Conservation (phyloP, 2,888 invertebrate species). For the Prenolepis imparis region DNA sequence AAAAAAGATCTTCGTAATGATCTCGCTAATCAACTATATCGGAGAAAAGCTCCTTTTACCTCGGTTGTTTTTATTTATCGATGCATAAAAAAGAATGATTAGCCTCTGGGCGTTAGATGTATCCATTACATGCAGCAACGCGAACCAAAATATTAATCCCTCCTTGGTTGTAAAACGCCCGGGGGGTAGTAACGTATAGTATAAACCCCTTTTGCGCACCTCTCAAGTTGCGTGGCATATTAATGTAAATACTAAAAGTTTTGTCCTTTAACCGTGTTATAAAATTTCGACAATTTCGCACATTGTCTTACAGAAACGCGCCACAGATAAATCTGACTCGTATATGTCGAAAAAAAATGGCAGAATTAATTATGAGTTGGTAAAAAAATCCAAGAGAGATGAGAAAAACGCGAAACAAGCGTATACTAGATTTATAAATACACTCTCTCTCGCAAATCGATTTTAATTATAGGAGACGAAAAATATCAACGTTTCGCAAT, state of each 20-base stretch:
- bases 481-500: not conserved
- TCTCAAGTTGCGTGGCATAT: conserved; percentile 29
- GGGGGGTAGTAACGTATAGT: conserved; percentile 25
- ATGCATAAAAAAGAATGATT: conserved; percentile 16
- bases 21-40: not conserved
- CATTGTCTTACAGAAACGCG: not conserved
- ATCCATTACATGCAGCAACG: conserved; percentile 36
- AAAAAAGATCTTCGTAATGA: not conserved
- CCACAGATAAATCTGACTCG: not conserved
- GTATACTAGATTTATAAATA: not conserved
- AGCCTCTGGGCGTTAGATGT: conserved; percentile 27
- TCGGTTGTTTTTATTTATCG: not conserved
- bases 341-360: not conserved
- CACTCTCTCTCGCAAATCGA: not conserved
- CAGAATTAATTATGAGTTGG: not conserved
- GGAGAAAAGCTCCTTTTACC: not conserved
- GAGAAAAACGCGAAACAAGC: not conserved
- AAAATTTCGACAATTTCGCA: not conserved
- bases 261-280: not conserved
- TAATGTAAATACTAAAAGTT: conserved; percentile 12
- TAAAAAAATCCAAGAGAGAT: not conserved
- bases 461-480: conserved; percentile 1
- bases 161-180: conserved; percentile 39
- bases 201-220: conserved; percentile 26
- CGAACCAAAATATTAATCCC: conserved; percentile 45